Percentiles rank a stretch among this genome's conserved stretches.
Conservation (phyloP, 2,113 vertebrate species). For the Saccopteryx leptura region DNA sequence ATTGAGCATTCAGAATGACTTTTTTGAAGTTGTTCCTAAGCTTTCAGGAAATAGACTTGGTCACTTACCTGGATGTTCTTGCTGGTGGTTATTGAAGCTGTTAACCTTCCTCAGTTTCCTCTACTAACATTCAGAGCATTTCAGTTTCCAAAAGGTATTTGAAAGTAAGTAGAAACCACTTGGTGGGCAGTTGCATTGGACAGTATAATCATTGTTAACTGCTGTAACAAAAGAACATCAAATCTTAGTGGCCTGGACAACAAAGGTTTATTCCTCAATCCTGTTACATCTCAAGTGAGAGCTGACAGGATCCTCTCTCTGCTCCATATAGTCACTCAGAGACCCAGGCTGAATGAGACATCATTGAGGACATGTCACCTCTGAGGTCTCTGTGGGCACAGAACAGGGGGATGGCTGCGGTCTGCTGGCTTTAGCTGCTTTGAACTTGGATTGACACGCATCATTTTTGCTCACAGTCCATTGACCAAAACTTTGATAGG, state of each 20-base stretch:
- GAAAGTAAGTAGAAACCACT: background rate
- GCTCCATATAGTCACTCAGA: background rate
- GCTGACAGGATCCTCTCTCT: background rate
- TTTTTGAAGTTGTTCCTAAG: background rate
- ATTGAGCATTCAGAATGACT: background rate
- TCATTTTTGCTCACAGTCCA: background rate
- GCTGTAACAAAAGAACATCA: background rate
- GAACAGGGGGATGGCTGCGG: background rate
- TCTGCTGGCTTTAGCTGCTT: background rate
- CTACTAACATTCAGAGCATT: background rate
- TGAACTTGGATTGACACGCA: background rate
- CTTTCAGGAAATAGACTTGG: background rate
- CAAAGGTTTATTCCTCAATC: background rate
- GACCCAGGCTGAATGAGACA: background rate
- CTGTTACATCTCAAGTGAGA: background rate
- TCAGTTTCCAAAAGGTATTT: background rate
- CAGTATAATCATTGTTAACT: background rate
- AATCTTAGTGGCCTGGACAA: background rate
- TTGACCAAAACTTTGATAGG: background rate
- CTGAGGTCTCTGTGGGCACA: background rate
- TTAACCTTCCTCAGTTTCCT: background rate
- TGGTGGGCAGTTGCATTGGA: background rate
- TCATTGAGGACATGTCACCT: background rate
- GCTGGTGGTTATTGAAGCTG: background rate
- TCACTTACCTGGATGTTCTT: background rate